These are phyloP conservation scores for Ochlodes sylvanus DNA, from an alignment of 2,888 invertebrate genomes.

Conservation along the genomic window DNA sequence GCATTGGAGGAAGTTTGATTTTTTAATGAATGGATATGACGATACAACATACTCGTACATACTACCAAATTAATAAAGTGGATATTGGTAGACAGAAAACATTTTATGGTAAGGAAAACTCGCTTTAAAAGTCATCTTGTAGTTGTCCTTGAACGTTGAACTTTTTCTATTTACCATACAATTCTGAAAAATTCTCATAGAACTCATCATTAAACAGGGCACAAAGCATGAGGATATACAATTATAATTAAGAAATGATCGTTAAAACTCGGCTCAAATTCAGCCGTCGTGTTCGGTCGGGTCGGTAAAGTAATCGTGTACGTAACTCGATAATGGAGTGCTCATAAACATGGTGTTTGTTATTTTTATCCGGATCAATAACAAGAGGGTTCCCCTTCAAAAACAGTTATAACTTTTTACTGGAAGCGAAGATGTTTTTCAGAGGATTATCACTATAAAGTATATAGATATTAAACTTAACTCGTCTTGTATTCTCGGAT, in stretches of 20 bases:
- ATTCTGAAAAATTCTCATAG: no score
- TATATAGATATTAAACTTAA: not conserved
- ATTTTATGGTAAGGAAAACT: no score
- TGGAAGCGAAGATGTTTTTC: slow-evolving; percentile 44
- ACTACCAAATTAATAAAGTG: no score
- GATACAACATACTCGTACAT: no score
- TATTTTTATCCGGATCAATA: slow-evolving; percentile 73
- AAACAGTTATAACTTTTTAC: slow-evolving; percentile 39
- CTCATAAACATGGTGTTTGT: slow-evolving; percentile 67
- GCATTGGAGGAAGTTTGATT: no score
- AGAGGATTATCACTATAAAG: not conserved
- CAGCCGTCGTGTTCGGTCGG: slow-evolving; percentile 12
- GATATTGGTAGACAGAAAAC: no score
- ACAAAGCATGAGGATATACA: slow-evolving; percentile 3
- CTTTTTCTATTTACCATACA: no score
- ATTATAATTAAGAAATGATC: slow-evolving; percentile 34
- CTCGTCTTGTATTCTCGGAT: no score
- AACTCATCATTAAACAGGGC: no score
- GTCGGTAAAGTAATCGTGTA: slow-evolving; percentile 42
- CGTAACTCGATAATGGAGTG: slow-evolving; percentile 66
- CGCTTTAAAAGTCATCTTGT: no score
- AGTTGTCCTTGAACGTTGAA: no score
- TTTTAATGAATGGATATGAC: no score
- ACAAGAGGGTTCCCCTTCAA: slow-evolving; percentile 53
- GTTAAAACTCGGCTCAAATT: slow-evolving; percentile 20